Evolutionary conservation across 2,888 invertebrate species (phyloP).

Genomic region (Branchipolynoe longqiensis): DNA sequence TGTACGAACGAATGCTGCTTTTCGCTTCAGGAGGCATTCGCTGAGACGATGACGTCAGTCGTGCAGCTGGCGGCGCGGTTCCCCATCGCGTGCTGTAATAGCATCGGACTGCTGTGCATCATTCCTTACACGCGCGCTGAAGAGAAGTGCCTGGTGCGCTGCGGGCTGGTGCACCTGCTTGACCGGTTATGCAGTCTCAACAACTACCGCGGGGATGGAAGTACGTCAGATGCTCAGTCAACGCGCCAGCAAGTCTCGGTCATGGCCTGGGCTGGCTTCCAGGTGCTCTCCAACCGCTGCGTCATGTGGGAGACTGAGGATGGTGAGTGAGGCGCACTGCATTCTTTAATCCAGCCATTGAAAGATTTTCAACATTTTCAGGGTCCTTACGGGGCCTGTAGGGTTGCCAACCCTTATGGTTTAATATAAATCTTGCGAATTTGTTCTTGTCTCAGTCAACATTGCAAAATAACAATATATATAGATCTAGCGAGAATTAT

Average conservation of each 20-base stretch:
- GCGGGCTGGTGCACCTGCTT: slow-evolving; percentile 80
- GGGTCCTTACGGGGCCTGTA: neutral
- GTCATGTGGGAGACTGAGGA: slow-evolving; percentile 82
- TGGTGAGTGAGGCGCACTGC: slow-evolving; percentile 69
- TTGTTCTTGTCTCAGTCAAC: too few relatives aligned
- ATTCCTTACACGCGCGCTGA: slow-evolving; percentile 81
- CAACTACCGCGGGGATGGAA: slow-evolving; percentile 73
- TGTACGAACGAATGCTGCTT: too few relatives aligned
- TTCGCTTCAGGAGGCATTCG: slow-evolving; percentile 80
- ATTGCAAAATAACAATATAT: too few relatives aligned
- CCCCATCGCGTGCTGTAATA: slow-evolving; percentile 81
- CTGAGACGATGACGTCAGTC: slow-evolving; percentile 80
- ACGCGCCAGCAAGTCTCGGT: slow-evolving; percentile 78
- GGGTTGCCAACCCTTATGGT: neutral
- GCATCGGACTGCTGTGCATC: slow-evolving; percentile 80
- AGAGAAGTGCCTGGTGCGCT: slow-evolving; percentile 81
- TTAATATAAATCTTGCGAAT: too few relatives aligned
- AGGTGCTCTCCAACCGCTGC: slow-evolving; percentile 81
- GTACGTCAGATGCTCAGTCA: slow-evolving; percentile 73
- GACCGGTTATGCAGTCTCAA: slow-evolving; percentile 81
- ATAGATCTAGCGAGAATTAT: too few relatives aligned
- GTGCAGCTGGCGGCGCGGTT: slow-evolving; percentile 79
- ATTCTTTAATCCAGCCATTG: neutral
- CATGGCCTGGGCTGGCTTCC: slow-evolving; percentile 82
- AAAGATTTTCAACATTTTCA: neutral